Evolutionary conservation across 37 sponge, comb jelly and placozoan genomes (phyloP), one percentile per base, ranked within the genome.

Genomic region (Chondrosia reniformis): DNA sequence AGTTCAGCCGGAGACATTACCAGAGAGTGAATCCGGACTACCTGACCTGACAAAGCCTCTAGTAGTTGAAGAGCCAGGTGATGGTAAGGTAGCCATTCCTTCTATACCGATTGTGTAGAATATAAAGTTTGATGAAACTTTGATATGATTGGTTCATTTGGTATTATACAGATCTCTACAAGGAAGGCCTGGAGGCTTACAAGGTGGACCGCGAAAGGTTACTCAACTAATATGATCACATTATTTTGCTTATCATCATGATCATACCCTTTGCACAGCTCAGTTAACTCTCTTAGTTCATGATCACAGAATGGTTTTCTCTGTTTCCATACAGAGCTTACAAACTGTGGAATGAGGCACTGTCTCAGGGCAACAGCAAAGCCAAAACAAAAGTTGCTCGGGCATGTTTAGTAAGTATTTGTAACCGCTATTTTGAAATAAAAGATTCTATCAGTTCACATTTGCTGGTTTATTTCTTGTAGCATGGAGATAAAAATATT

Each of bases 331-430:
- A 17, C 58, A 89, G 90, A 73, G 85, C 74, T 82, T 43, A 71
- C 27, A 15, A 49, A 6, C 55, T 85, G 39, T 44, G 85, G 4
- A n/a, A 22, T 34, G 58, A 78, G 57, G 86, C 86, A 17, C 76
- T 76, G 38, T 65, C 28, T 1, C 30, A 42, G 17, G 93, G 93
- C 5, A 88, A 92, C 65, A 74, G 40, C 21, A 85, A 78, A 59
- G 83, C 93, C 13, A 56, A 66, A 40, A 82, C 76, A 43, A 34
- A 55, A 46, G 7, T 92, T 52, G 93, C 89, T 22, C 85, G 81
- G 46, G 80, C 44, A 32, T 55, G 83, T 40, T 66, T 92, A 49
- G 93, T 92, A 31, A 83, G 84, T 30, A 76, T 46, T 37, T 30
- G 5, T n/a, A 24, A n/a, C n/a, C n/a, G n/a, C n/a, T n/a, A n/a